Evolutionary conservation across 2,113 vertebrate species (phyloP).

Genomic region (Aldabrachelys gigantea): DNA sequence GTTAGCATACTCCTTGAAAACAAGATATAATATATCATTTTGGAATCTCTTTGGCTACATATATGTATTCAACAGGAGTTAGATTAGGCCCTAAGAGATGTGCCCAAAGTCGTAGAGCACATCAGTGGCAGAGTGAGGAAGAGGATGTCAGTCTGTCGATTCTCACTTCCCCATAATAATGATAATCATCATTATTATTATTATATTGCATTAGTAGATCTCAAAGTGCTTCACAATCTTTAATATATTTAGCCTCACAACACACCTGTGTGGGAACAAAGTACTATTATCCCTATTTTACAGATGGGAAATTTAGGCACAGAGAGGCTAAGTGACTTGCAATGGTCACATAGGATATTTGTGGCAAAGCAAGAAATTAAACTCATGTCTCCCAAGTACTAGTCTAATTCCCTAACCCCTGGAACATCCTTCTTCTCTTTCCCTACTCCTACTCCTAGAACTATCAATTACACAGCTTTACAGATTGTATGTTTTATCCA

Average conservation of each 20-base stretch:
- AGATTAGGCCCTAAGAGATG: not conserved
- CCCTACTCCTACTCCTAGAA: not conserved
- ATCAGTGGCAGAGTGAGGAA: not conserved
- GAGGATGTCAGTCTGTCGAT: accelerated
- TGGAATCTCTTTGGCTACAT: not conserved
- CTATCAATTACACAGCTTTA: not conserved
- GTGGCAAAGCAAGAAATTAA: not conserved
- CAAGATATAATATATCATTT: not conserved
- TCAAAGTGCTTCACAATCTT: not conserved
- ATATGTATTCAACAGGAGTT: not conserved
- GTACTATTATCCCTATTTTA: too few relatives aligned
- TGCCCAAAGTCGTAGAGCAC: not conserved
- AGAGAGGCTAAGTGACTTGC: not conserved
- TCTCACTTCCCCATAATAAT: not conserved
- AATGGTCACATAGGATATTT: not conserved
- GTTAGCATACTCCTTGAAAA: not conserved
- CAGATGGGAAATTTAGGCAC: too few relatives aligned
- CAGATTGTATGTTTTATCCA: not conserved
- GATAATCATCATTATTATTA: not conserved
- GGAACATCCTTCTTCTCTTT: not conserved
- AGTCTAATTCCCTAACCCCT: not conserved
- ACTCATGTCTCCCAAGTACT: not conserved
- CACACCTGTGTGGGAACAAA: too few relatives aligned
- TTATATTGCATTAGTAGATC: not conserved
- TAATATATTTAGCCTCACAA: not conserved